Conservation (phyloP, 2,888 invertebrate genomes). For the Limenitis camilla region DNA sequence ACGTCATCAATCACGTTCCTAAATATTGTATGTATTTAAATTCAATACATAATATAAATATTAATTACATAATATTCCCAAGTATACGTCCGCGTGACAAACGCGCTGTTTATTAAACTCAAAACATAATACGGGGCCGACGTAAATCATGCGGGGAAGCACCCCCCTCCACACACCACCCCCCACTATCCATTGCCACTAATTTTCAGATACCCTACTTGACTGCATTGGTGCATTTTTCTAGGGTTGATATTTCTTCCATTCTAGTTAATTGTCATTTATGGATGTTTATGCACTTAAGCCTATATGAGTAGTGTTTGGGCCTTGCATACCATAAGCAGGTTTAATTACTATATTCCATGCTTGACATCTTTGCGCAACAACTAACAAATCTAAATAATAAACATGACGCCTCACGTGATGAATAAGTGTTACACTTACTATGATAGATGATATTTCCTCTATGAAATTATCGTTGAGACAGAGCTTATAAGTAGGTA, state of each 20-base stretch:
- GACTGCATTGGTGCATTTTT: constrained; percentile 45
- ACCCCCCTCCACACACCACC: constrained; percentile 24
- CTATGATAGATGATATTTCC: too few species aligned
- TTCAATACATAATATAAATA: constrained; percentile 1
- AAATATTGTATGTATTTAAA: background rate
- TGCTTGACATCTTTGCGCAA: too few species aligned
- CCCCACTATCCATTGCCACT: constrained; percentile 49
- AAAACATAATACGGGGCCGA: constrained; percentile 77
- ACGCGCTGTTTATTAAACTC: constrained; percentile 77
- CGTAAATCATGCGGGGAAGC: constrained; percentile 74
- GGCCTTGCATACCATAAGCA: too few species aligned
- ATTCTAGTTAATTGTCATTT: constrained; percentile 16
- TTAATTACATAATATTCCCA: constrained; percentile 24
- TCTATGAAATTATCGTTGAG: too few species aligned
- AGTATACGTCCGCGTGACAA: constrained; percentile 49
- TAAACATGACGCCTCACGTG: too few species aligned
- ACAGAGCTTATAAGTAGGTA: too few species aligned
- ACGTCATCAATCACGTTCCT: too few species aligned
- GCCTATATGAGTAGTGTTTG: background rate
- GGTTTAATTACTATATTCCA: too few species aligned
- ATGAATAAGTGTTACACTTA: too few species aligned
- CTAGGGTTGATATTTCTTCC: constrained; percentile 24
- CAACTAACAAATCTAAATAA: too few species aligned
- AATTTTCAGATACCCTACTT: constrained; percentile 68
- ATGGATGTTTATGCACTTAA: background rate